Evolutionary conservation across 1,140 invertebrate genomes (phyloP), one percentile per base, ranked within the genome.

Genomic region (Eriosoma lanigerum): DNA sequence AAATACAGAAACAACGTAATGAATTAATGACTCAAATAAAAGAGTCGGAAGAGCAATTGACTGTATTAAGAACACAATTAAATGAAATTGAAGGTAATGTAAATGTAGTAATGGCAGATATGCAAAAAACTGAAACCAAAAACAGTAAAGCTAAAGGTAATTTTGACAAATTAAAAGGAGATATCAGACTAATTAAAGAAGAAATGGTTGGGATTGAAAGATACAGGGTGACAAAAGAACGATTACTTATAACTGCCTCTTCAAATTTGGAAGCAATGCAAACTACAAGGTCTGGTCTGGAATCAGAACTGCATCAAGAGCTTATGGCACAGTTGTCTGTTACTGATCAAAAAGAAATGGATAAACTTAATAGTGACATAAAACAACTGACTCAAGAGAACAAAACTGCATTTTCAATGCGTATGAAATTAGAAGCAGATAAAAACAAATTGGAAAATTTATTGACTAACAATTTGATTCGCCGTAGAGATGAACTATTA

Each of bases 401-500:
- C 86, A 98, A 98, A 87, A 94, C 96, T 84, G 95, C 96, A 0
- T 97, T 98, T 86, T 94, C 94, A 58, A 92, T 94, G 83, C 91
- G 96, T 86, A 97, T 98, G 93, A 92, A 95, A 86, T 87, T 98
- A 19, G 97, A 99, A 87, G 95, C 96, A 52, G 95, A 96, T 82
- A 99, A 99, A 86, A 98, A 97, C 86, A 98, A 98, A 86, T 88
- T 99, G 56, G 98, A 99, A 86, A 99, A 98, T 89, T 87, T 98
- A 58, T 88, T 99, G 46, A 96, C 96, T 26, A 98, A 98, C 85
- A 99, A 99, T 88, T 89, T 99, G 54, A 94, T 97, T 64, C 85
- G 93, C 82, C 90, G 93, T 81, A 92, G 92, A 85, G 97, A 95
- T 86, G 96, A 97, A 86, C 87, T 99, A 0, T 91, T 90, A 83